Conservation (phyloP, 2,113 vertebrate genomes). For the Nyctereutes procyonoides region DNA sequence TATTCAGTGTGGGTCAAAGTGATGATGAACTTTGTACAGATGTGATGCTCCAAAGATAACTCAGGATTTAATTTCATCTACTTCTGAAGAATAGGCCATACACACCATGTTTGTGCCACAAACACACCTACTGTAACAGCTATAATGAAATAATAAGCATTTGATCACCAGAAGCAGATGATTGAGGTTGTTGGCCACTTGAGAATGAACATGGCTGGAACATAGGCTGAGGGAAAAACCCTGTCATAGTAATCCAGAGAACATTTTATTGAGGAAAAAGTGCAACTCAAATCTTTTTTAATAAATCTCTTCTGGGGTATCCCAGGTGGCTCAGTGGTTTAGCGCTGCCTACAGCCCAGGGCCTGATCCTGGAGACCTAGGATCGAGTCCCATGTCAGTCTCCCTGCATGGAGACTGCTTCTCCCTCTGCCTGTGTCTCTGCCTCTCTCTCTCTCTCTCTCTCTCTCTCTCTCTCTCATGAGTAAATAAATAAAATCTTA, state of each 20-base stretch:
- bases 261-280: background rate
- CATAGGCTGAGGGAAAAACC: background rate
- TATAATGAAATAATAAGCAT: background rate
- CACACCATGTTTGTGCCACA: background rate
- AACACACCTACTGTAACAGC: background rate
- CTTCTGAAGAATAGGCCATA: background rate
- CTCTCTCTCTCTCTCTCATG: no score
- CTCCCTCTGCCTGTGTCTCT: no score
- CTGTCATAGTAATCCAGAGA: background rate
- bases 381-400: no score
- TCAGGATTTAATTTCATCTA: background rate
- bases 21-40: background rate
- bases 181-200: background rate
- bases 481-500: no score
- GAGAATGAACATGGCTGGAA: background rate
- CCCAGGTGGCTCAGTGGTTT: no score
- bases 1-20: background rate
- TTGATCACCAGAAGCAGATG: background rate
- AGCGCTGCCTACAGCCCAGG: no score
- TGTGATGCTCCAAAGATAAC: background rate
- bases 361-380: no score
- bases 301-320: no score
- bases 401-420: no score
- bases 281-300: background rate
- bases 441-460: no score